Base-by-base conservation (phyloP, 2,888 invertebrate genomes). In the Scrobipalpa atriplicella region DNA sequence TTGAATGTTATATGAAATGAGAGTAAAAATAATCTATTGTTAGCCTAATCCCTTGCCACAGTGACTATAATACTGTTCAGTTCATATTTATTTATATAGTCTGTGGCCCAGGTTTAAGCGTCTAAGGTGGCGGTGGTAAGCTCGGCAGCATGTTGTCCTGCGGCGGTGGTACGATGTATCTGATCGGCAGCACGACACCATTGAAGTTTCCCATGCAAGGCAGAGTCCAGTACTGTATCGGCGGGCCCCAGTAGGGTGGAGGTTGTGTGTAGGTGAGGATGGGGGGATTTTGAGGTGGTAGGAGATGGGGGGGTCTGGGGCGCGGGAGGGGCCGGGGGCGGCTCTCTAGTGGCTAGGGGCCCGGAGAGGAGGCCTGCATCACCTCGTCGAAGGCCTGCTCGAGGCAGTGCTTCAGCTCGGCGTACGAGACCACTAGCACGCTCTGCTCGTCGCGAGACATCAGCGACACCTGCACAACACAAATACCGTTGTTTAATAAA, bases 381-480 rank as follows among this genome's bases (percentile, higher is more conserved):
- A 97, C 93, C 87, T 99, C 98, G 64, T 95, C 95, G 93, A 98
- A 99, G 56, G 99, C 97, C 81, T 96, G 95, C 85, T 99, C 98
- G 80, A 99, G 94, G 92, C 98, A 99, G 82, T 97, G 97, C 89
- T 99, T 98, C 79, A 99, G 94, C 88, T 99, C 99, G 21, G 97
- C 96, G 88, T 98, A 99, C 70, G 98, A 97, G 70, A 99, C 99
- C 71, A 99, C 97, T 76, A 99, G 93, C 70, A 99, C 96, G 87
- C 98, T 99, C 87, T 98, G 98, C 87, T 98, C 99, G 88, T 99
- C 99, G 70, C 99, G 95, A 1, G 99, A 99, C 95, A 98, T 97
- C 77, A 99, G 93, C 89, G 98, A 97, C 77, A 99, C 97, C 96
- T 97, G 83, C n/a, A 11, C 56, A 29, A 54, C 10, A 54, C 54